phyloP scores from a whole-genome alignment of 2,797 vertebrate genomes.

The Muraenolepis orangiensis region DNA sequence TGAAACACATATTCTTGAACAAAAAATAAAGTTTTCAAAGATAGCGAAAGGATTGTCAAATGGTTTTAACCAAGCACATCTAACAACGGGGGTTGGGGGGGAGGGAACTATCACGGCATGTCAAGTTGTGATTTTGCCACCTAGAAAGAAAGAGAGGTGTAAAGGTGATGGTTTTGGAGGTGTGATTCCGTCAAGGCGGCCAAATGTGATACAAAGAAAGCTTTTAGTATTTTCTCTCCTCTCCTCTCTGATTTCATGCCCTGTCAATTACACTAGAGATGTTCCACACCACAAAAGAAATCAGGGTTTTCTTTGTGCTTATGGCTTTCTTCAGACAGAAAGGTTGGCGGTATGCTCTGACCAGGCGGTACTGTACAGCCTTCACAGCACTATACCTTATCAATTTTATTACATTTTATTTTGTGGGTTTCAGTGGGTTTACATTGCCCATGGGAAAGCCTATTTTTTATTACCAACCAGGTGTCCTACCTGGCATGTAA shows the following conservation, averaged over 20 bases:
- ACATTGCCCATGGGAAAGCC: neutral
- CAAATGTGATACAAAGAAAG: slow-evolving; percentile 38
- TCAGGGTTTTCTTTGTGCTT: slow-evolving; percentile 34
- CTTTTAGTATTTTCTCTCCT: slow-evolving; percentile 42
- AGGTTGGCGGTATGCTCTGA: neutral
- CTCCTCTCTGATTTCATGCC: slow-evolving; percentile 45
- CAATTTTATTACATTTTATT: neutral
- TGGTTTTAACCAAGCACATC: neutral
- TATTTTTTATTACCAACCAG: neutral
- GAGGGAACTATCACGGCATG: neutral
- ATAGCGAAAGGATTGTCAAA: neutral
- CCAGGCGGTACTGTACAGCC: neutral
- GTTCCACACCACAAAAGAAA: slow-evolving; percentile 24
- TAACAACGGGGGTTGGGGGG: too few relatives aligned
- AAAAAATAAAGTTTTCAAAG: neutral
- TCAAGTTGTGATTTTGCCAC: neutral
- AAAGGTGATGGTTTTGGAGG: neutral
- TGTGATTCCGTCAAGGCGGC: slow-evolving; percentile 30
- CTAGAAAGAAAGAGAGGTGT: neutral
- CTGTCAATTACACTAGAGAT: slow-evolving; percentile 31
- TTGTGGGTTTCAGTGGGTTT: neutral
- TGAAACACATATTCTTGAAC: neutral
- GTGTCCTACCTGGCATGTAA: neutral
- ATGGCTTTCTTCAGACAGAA: slow-evolving; percentile 34
- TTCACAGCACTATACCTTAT: neutral